These are phyloP conservation scores for Oscheius onirici DNA, from an alignment of 2,888 invertebrate genomes.

Conservation along the genomic window DNA sequence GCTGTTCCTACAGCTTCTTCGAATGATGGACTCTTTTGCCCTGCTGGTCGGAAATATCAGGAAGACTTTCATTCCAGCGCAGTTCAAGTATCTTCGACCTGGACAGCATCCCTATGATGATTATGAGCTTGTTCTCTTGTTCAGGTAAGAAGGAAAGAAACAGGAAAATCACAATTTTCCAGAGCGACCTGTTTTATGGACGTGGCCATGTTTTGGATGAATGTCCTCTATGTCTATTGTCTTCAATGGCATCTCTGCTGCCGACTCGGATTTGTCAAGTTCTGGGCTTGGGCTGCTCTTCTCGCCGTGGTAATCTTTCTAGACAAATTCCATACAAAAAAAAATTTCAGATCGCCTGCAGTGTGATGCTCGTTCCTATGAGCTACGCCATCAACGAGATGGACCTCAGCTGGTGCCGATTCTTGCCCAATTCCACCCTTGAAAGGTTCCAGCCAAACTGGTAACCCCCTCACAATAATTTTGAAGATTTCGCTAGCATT, in stretches of 20 bases:
- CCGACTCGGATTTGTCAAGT: conserved; percentile 49
- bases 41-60: conserved; percentile 66
- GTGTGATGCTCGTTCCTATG: conserved; percentile 62
- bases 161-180: conserved; percentile 4
- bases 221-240: conserved; percentile 59
- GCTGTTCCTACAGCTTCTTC: conserved; percentile 62
- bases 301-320: conserved; percentile 27
- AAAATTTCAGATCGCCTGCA: conserved; percentile 46
- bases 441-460: conserved; percentile 55
- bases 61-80: conserved; percentile 66
- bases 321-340: neutral
- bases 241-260: conserved; percentile 68
- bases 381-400: conserved; percentile 62
- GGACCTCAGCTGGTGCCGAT: conserved; percentile 63
- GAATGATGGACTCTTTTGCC: conserved; percentile 68
- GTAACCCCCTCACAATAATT: conserved; percentile 24
- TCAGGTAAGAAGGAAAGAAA: conserved; percentile 46
- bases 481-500: conserved; percentile 1
- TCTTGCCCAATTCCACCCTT: conserved; percentile 49
- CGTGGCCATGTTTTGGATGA: conserved; percentile 68
- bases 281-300: conserved; percentile 47
- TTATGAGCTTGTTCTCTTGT: conserved; percentile 62
- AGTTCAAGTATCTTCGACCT: conserved; percentile 58
- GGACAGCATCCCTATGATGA: conserved; percentile 62
- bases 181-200: conserved; percentile 65